A percentile compares a stretch with the other conserved stretches of the same genome.
These are phyloP conservation scores for Condylura cristata DNA, from an alignment of 2,113 vertebrate species.

Conservation along the genomic window DNA sequence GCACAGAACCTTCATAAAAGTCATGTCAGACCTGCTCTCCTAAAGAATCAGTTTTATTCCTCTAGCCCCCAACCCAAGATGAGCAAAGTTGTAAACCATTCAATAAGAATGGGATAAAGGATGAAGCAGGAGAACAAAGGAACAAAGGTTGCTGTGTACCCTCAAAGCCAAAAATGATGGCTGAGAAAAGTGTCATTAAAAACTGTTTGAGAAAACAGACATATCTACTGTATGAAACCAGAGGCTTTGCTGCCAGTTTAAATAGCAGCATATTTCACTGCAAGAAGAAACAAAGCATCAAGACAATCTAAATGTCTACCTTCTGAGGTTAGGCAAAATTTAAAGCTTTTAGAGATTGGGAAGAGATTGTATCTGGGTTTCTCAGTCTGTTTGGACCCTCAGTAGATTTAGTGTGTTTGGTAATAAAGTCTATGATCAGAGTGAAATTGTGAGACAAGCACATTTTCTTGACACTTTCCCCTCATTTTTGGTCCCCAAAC, in stretches of 20 bases:
- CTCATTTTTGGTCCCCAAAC: neutral
- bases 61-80: too few relatives aligned
- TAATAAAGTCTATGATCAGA: neutral
- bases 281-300: neutral
- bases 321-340: neutral
- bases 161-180: constrained; percentile 14
- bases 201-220: constrained; percentile 43
- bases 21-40: neutral
- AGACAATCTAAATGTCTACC: neutral
- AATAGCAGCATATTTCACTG: neutral
- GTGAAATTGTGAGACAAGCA: neutral
- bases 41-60: neutral
- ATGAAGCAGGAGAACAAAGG: constrained; percentile 53
- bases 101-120: constrained; percentile 41
- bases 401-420: neutral
- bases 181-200: constrained; percentile 43
- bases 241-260: neutral
- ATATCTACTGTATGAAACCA: constrained; percentile 16
- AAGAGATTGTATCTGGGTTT: neutral
- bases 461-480: neutral
- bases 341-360: neutral
- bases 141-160: constrained; percentile 19
- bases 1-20: constrained; percentile 26
- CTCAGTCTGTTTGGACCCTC: neutral
- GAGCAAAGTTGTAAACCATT: neutral